Conservation (phyloP, 2,888 invertebrate species). For the Protonemura montana region DNA sequence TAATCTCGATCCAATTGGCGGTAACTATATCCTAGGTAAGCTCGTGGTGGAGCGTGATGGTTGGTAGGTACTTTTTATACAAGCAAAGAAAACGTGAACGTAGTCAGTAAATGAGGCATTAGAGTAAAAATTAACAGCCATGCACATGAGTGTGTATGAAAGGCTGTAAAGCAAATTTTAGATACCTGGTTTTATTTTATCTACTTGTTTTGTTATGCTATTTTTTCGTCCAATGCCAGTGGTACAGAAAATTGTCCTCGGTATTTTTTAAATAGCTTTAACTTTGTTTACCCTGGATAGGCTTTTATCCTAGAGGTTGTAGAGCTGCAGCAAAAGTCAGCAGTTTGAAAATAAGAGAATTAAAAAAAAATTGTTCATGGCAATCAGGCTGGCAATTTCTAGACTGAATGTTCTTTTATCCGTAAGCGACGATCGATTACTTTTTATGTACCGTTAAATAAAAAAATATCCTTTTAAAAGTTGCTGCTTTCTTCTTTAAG, state of each 20-base stretch:
- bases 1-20: not conserved
- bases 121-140: not conserved
- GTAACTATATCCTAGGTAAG: no score
- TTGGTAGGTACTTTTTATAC: constrained; percentile 4
- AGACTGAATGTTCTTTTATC: not conserved
- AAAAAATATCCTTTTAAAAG: not conserved
- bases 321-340: no score
- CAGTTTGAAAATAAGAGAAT: no score
- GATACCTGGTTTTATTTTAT: not conserved
- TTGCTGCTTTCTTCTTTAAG: not conserved
- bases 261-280: not conserved
- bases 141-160: not conserved
- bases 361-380: not conserved
- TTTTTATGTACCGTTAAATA: not conserved
- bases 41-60: not conserved
- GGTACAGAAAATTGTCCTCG: not conserved
- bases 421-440: not conserved
- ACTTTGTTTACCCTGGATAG: not conserved
- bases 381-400: not conserved
- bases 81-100: not conserved
- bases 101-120: not conserved
- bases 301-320: not conserved
- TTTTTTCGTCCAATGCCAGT: no score
- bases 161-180: not conserved
- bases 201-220: not conserved